Base-by-base conservation (phyloP, 2,797 vertebrate species). In the Buceros bicornis region DNA sequence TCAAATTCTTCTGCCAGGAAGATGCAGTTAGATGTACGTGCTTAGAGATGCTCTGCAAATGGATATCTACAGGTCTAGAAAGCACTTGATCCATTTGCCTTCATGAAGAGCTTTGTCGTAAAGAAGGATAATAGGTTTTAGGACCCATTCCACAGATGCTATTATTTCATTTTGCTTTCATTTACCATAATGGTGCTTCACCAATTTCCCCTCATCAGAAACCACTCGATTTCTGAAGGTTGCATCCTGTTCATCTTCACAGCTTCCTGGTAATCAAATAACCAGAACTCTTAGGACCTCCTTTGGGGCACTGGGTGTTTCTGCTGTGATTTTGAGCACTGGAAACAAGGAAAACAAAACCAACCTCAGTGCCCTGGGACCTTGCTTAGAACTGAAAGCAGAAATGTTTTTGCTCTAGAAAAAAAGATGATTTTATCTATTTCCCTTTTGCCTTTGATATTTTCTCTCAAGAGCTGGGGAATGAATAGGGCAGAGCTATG, bases 241-340 rank as follows among this genome's bases (percentile, higher is more conserved):
- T 92, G 61, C 69, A 83, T 84, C 71, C 53, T 90, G 50, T 74
- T 93, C 70, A 50, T 81, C 69, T 93, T 80, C 73, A 9, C 56
- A 54, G 48, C 86, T 97, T 95, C 78, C 78, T 57, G 69, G 66
- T 81, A 70, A 71, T 35, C 60, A 82, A 76, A 43, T 58, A 64
- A 48, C 0, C n/a, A 16, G 26, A 54, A 0, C 69, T 56, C 48
- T 42, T 74, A 69, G 14, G 60, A 35, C 43, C 22, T 82, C 25
- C 35, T 83, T 95, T 77, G 66, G 13, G 28, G 90, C 62, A 58
- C n/a, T 72, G 83, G 47, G 51, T 64, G 51, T 90, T 94, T 31
- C 64, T 77, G 76, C 18, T 13, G 4, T 56, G 33, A 29, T 82
- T 82, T 42, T 86, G 79, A 91, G 25, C 56, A 8, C 19, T 61